Evolutionary conservation across 2,888 invertebrate genomes (phyloP), one percentile per base, ranked within the genome.

Genomic region (Dicyrtomina minuta): DNA sequence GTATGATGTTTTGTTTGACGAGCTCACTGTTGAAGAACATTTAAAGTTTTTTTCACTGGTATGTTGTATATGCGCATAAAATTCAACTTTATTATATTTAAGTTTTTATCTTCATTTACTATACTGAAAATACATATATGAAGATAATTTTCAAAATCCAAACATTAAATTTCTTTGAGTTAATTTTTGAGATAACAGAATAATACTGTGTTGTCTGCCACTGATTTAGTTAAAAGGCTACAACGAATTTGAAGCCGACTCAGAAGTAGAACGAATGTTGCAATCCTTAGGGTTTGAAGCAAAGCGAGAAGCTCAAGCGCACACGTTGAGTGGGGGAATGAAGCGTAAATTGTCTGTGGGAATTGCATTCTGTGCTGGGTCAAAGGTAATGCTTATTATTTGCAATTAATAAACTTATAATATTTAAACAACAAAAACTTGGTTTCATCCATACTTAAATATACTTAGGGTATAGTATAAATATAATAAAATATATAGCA

Each of bases 321-420:
- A 82, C 26, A 85, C 87, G 60, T 83, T 96, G 68, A 96, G 96
- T 0, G 95, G 96, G n/a, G 96, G 96, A 5, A 95, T 95, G 88
- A 92, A 93, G 83, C 86, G 96, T 66, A 90, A 94, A 75, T 82
- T 96, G 49, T 93, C 91, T 59, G 86, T 96, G 41, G 93, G 90
- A 41, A 92, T 94, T 81, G 92, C 95, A 0, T 85, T 94, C 61
- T 87, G 93, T 49, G 93, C 93, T 0, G 87, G 76, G 62, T 76
- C 76, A 58, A 78, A 76, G 73, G 75, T 77, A 61, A 59, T 22
- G 41, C 24, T n/a, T n/a, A n/a, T n/a, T 13, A 41, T 26, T 27
- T 56, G n/a, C 12, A n/a, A 6, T 6, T 49, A 49, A 41, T 13
- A 46, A 46, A 46, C 13, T 46, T 46, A n/a, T n/a, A n/a, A n/a